Percentiles rank a stretch among this genome's conserved stretches.
These are phyloP conservation scores for Radopholus similis DNA, from an alignment of 1,140 invertebrate species.

Conservation along the genomic window DNA sequence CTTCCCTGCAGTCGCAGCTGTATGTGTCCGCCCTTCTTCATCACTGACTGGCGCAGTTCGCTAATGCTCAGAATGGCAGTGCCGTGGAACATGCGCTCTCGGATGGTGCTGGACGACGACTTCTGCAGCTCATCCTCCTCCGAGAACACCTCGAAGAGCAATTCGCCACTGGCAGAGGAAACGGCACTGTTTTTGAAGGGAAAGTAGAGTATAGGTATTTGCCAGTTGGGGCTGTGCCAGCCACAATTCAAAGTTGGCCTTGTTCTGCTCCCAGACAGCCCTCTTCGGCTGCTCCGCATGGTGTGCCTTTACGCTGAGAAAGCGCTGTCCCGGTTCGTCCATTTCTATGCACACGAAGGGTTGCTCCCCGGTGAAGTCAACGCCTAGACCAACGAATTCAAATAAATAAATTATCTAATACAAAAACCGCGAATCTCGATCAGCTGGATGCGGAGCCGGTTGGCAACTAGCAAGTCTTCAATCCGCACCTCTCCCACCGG, in stretches of 20 bases:
- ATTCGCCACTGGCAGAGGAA: not conserved
- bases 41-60: not conserved
- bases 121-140: not conserved
- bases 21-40: not conserved
- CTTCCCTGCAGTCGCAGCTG: not conserved
- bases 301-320: constrained; percentile 13
- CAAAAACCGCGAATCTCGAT: constrained; percentile 7
- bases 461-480: not conserved
- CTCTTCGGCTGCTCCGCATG: not conserved
- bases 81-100: constrained; percentile 9
- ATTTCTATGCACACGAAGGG: constrained; percentile 18
- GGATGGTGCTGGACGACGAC: not conserved
- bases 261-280: constrained; percentile 1
- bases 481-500: not conserved
- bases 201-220: not conserved
- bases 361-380: constrained; percentile 1
- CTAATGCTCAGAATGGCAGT: constrained; percentile 9
- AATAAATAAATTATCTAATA: not conserved
- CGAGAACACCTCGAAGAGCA: constrained; percentile 11
- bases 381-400: not conserved
- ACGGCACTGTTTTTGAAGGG: not conserved
- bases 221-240: too few species aligned
- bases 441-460: constrained; percentile 10
- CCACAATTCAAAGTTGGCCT: constrained; percentile 16
- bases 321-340: constrained; percentile 10